These are phyloP conservation scores for Chlorops oryzae DNA, from an alignment of 1,140 invertebrate species.

Conservation along the genomic window DNA sequence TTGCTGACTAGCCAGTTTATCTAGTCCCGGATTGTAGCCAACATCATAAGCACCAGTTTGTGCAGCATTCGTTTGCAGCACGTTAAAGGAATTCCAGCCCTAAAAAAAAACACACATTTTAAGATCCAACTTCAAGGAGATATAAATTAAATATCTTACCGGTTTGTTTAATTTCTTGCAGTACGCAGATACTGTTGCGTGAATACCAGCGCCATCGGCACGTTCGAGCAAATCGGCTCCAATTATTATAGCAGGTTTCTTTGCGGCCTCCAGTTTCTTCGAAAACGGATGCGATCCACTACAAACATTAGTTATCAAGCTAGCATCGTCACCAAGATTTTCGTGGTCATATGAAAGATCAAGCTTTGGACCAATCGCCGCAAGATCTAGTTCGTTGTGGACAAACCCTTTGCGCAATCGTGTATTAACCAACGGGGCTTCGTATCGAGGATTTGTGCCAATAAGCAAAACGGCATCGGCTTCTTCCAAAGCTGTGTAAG, in stretches of 20 bases:
- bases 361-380: slow-evolving; percentile 82
- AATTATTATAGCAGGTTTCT: slow-evolving; percentile 86
- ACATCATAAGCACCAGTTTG: slow-evolving; percentile 95
- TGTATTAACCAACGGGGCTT: slow-evolving; percentile 96
- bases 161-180: slow-evolving; percentile 53
- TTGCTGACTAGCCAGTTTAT: slow-evolving; percentile 59
- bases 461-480: slow-evolving; percentile 89
- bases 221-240: slow-evolving; percentile 78
- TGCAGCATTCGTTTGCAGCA: slow-evolving; percentile 83
- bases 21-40: slow-evolving; percentile 80
- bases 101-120: slow-evolving; percentile 14
- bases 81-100: slow-evolving; percentile 75
- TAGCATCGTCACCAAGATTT: slow-evolving; percentile 76
- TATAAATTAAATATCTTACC: slow-evolving; percentile 32
- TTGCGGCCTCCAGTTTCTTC: slow-evolving; percentile 68
- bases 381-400: slow-evolving; percentile 78
- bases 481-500: slow-evolving; percentile 69
- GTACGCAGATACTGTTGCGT: slow-evolving; percentile 69
- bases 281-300: slow-evolving; percentile 70
- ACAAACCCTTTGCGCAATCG: slow-evolving; percentile 89
- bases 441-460: slow-evolving; percentile 95
- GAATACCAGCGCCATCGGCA: slow-evolving; percentile 69
- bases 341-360: slow-evolving; percentile 92
- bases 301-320: slow-evolving; percentile 66
- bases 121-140: not conserved